phyloP scores from a whole-genome alignment of 2,113 vertebrate species.

The Malurus melanocephalus region DNA sequence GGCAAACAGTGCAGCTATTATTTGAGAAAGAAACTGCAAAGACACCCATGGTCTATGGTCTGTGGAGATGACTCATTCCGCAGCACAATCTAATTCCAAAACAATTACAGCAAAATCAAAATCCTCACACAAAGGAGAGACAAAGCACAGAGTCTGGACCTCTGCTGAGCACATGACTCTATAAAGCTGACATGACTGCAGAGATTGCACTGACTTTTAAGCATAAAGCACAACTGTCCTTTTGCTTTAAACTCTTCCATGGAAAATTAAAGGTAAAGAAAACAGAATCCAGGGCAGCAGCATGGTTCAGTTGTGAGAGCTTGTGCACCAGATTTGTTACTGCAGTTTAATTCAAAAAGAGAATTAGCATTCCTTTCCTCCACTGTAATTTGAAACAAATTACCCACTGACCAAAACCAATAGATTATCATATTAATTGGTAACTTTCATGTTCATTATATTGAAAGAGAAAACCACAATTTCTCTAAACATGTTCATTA shows the following conservation, averaged over 20 bases:
- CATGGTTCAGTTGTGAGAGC: not conserved
- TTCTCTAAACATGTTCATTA: constrained; percentile 37
- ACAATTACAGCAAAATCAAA: constrained; percentile 54
- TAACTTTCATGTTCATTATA: constrained; percentile 27
- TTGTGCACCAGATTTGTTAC: not conserved
- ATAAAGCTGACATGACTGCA: constrained; percentile 12
- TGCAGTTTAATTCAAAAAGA: not conserved
- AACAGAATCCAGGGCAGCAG: not conserved
- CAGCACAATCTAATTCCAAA: constrained; percentile 54
- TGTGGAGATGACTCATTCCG: constrained; percentile 53
- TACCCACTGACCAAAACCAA: constrained; percentile 44
- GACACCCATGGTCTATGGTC: constrained; percentile 11
- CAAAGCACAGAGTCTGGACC: not conserved
- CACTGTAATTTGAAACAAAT: constrained; percentile 24
- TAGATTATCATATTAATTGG: constrained; percentile 45
- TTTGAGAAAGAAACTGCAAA: constrained; percentile 31
- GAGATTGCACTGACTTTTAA: not conserved
- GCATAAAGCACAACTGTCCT: not conserved
- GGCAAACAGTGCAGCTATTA: not conserved
- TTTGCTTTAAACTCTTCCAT: not conserved
- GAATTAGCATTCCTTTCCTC: constrained; percentile 12
- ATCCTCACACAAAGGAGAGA: constrained; percentile 21
- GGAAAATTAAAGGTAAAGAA: constrained; percentile 26
- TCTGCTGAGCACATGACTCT: constrained; percentile 19
- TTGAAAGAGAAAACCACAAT: constrained; percentile 12